Evolutionary conservation across 2,888 invertebrate genomes (phyloP).

Genomic region (Cheilosia pagana): DNA sequence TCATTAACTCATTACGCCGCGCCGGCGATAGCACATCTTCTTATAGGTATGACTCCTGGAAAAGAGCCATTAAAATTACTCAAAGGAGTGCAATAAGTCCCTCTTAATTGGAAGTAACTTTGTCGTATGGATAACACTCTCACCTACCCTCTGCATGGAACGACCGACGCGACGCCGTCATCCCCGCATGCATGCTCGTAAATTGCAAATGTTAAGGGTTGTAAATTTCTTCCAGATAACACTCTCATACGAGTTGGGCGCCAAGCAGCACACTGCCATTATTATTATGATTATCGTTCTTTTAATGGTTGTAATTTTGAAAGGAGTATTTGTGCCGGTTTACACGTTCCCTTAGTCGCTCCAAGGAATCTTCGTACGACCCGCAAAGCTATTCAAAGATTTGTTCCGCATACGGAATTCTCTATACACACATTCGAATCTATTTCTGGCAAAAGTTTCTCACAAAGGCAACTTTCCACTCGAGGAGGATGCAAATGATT

Average conservation of each 20-base stretch:
- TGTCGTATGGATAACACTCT: constrained; percentile 45
- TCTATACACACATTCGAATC: constrained; percentile 67
- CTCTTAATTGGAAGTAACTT: constrained; percentile 71
- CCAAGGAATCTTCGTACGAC: constrained; percentile 55
- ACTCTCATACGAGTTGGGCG: constrained; percentile 40
- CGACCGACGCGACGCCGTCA: too few relatives aligned
- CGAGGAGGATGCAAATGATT: constrained; percentile 67
- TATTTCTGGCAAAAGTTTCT: constrained; percentile 65
- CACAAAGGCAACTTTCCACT: constrained; percentile 39
- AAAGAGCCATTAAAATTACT: constrained; percentile 70
- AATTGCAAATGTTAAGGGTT: constrained; percentile 67
- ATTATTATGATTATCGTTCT: constrained; percentile 73
- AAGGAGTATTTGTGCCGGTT: constrained; percentile 56
- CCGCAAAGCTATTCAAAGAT: constrained; percentile 70
- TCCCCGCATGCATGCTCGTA: constrained; percentile 62
- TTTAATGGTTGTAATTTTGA: constrained; percentile 73
- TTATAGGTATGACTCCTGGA: constrained; percentile 26
- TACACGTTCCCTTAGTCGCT: constrained; percentile 34
- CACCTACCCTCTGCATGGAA: constrained; percentile 8
- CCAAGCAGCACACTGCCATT: constrained; percentile 39
- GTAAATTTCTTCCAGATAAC: constrained; percentile 70
- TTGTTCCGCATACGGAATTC: constrained; percentile 55
- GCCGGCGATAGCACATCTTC: constrained; percentile 26
- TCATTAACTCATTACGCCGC: constrained; percentile 44
- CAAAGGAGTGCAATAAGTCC: constrained; percentile 72